Conservation (phyloP, 2,888 invertebrate genomes). For the Aporophyla lueneburgensis region DNA sequence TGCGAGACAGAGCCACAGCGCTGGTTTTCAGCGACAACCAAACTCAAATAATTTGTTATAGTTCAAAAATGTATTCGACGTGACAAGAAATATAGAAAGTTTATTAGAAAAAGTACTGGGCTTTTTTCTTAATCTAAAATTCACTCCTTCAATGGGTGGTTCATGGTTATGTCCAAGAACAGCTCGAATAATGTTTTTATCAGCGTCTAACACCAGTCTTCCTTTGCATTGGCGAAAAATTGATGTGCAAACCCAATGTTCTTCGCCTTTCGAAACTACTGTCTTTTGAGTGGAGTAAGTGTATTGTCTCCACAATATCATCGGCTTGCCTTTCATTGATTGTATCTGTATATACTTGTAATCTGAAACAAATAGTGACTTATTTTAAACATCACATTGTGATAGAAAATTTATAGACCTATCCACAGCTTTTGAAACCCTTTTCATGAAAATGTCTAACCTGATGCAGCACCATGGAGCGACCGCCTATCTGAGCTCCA, state of each 20-base stretch:
- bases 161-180: not conserved
- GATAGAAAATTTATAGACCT: too few species aligned
- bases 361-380: conserved; percentile 4
- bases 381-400: not conserved
- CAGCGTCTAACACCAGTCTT: conserved; percentile 19
- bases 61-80: not conserved
- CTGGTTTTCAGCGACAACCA: not conserved
- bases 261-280: not conserved
- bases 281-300: not conserved
- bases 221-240: conserved; percentile 6
- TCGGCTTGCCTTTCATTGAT: conserved; percentile 13
- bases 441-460: not conserved
- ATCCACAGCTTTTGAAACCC: not conserved
- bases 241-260: conserved; percentile 18
- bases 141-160: conserved; percentile 10
- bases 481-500: too few species aligned
- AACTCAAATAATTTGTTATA: not conserved
- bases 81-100: not conserved
- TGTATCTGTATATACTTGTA: not conserved
- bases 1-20: not conserved
- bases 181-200: not conserved
- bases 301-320: conserved; percentile 1
- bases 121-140: not conserved
- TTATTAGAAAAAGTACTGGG: not conserved
- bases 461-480: too few species aligned